Base-by-base conservation (phyloP, 1,140 invertebrate species). In the Rhopalosiphum padi region DNA sequence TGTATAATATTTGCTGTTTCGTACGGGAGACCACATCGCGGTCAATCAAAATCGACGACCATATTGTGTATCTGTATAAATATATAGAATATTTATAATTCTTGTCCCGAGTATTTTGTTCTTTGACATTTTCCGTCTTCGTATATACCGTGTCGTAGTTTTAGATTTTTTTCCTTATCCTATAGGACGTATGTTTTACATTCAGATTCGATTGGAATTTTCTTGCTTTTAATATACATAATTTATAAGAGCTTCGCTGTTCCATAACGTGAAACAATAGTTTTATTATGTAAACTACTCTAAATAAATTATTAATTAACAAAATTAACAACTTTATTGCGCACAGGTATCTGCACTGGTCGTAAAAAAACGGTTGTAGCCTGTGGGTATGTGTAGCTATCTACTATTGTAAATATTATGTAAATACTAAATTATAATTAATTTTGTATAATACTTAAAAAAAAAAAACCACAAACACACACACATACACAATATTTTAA, bases 251-350 rank as follows among this genome's bases (percentile, higher is more conserved):
- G 11, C 60, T 87, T 30, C 18, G 30, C 1, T 22, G 23, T 41
- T 55, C 35, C 88, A 41, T 15, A 90, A 90, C 22, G 35, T 37
- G 11, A 90, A 9, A 55, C 51, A 90, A 41, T 37, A 37, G 22
- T 90, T 89, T 90, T 90, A 55, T 30, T 30, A 30, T 41, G 51
- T 60, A 90, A 90, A 41, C 53, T 90, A 90, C 88, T 55, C 11
- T 90, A 60, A 53, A 90, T 90, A 60, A 53, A 90, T 55, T 90
- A 60, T 90, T 55, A 90, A 90, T 55, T 41, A 90, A 90, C 88
- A 41, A 55, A 90, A 90, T 55, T 90, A 25, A 55, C 53, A 55
- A 89, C 35, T 55, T 90, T 90, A 90, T 90, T 41, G 48, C 87
- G 51, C 41, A 15, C n/a, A 77, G 60, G 60, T 77, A 77, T 35